Base-by-base conservation (phyloP, 1,140 invertebrate genomes). In the Heliconius hermathena region DNA sequence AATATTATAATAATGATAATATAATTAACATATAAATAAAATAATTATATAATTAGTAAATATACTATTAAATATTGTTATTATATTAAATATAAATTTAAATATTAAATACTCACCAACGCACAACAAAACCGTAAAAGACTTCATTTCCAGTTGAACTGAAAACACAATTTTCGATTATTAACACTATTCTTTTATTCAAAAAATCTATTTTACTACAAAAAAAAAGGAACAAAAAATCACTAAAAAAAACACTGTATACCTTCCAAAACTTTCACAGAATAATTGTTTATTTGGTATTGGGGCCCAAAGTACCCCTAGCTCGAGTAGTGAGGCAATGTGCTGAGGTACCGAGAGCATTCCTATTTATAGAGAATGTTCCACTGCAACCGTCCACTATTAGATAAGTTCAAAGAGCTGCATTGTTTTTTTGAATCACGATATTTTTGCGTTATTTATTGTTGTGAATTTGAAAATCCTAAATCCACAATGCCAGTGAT, bases 261-360 rank as follows among this genome's bases (percentile, higher is more conserved):
- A 94, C 93, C 93, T 94, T 91, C 88, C 89, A 93, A 82, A 86
- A 93, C 89, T 90, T 93, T 93, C 90, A 93, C 93, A 84, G 38
- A 77, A 57, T 54, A 88, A 73, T 79, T 81, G 81, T 88, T 87
- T 77, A 83, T 77, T 84, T 83, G 83, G 79, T 87, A 87, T 88
- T 85, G 88, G 88, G 87, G 86, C 83, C 82, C 81, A 78, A 77
- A 83, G 80, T 83, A 83, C 89, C 92, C 92, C 87, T 89, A 78
- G 85, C 84, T 87, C 86, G 75, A 85, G 86, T 83, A 81, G 86
- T 92, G 87, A 82, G 83, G 89, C 87, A 93, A 93, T 93, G 92
- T 91, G 85, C 86, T 6, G 73, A 82, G 49, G 41, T 78, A 83
- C 84, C 70, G 70, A 52, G 26, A 49, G 71, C 83, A 87, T 86